Base-by-base conservation (phyloP, 1,140 invertebrate genomes). In the Zaprionus africanus region DNA sequence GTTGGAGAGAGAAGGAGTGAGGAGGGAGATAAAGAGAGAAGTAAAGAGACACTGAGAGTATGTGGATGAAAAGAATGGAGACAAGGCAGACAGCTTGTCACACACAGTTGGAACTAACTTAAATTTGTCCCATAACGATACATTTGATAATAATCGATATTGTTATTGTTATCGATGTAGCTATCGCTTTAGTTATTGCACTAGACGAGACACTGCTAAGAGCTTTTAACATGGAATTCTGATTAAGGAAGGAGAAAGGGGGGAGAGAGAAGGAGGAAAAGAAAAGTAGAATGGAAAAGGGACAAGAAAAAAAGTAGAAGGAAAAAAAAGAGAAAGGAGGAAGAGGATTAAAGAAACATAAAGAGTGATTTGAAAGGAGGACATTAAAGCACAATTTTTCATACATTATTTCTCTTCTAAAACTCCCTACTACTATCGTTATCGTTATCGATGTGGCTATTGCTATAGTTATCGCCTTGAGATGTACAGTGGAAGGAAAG, bases 391-490 rank as follows among this genome's bases (percentile, higher is more conserved):
- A 11, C 3, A 34, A 34, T 34, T 2, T 0, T 34, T 4, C 31
- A 0, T 31, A 31, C 1, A 11, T 31, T 3, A 11, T 15, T 6
- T 15, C 38, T 15, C 12, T n/a, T 41, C 15, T 41, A 19, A 57
- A 5, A 19, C 28, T 34, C 15, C 43, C 24, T 46, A 49, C 34
- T 28, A 6, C 38, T 41, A 46, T 60, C 13, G n/a, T n/a, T 43
- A 57, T 67, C 19, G 38, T 15, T 57, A 58, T 58, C 38, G 34
- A 43, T 66, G 57, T 57, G 9, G 26, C 6, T 43, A 31, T 56
- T 24, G n/a, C 4, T 17, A 19, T 54, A 15, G 28, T 46, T 57
- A 56, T 46, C 24, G 34, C 5, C 26, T 1, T 9, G 9, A 31
- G 28, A 31, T 31, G 9, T 9, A 31, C 31, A 31, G 31, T 11